A percentile compares a stretch with the other conserved stretches of the same genome.
These are phyloP conservation scores for Trinectes maculatus DNA, from an alignment of 2,113 vertebrate species.

Conservation along the genomic window DNA sequence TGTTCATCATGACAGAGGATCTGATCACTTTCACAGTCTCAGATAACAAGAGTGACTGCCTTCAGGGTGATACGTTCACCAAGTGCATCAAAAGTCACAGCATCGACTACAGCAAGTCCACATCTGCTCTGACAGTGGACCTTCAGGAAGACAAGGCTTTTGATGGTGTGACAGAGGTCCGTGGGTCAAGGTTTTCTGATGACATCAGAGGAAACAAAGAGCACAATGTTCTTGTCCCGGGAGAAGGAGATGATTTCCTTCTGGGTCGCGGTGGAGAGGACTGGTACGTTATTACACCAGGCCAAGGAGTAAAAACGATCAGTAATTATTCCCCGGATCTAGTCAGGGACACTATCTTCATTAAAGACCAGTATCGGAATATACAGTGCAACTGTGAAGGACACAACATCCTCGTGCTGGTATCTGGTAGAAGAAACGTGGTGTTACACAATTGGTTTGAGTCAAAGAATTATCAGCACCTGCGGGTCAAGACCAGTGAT, in stretches of 20 bases:
- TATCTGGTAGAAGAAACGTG: not conserved
- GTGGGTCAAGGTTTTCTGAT: constrained; percentile 44
- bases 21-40: constrained; percentile 55
- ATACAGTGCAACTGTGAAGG: constrained; percentile 31
- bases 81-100: constrained; percentile 48
- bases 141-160: constrained; percentile 38
- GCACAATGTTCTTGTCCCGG: constrained; percentile 40
- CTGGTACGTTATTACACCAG: constrained; percentile 61
- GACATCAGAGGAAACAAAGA: constrained; percentile 50
- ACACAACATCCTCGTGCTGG: not conserved
- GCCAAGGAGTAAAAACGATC: constrained; percentile 56
- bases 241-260: constrained; percentile 53
- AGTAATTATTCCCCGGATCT: constrained; percentile 60
- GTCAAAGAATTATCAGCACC: constrained; percentile 54
- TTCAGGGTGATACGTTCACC: not conserved
- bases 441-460: constrained; percentile 56
- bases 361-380: constrained; percentile 34
- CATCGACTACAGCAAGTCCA: constrained; percentile 56
- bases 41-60: constrained; percentile 20
- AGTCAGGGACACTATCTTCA: constrained; percentile 44
- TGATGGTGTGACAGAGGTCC: constrained; percentile 37
- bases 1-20: constrained; percentile 55
- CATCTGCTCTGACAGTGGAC: constrained; percentile 7
- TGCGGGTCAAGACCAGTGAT: constrained; percentile 61
- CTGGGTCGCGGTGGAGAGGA: constrained; percentile 60